phyloP scores from a whole-genome alignment of 64 coral and sea anemone genomes.

The Stichodactyla mertensii region DNA sequence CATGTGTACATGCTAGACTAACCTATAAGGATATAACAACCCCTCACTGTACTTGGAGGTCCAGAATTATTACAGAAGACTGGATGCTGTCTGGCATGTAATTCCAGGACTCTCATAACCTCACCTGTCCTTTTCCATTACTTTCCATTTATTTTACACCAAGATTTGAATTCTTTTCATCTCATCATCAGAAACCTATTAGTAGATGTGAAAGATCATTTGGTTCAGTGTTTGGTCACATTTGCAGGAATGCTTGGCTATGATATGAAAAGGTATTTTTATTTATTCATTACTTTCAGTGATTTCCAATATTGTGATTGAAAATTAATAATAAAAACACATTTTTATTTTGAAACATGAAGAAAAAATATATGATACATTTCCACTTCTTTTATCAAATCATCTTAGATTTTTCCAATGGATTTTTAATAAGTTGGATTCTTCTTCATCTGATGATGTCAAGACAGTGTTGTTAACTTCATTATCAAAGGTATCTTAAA shows the following conservation, averaged over 20 bases:
- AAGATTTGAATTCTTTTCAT: not conserved
- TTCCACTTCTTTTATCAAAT: not conserved
- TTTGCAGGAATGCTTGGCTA: slow-evolving; percentile 75
- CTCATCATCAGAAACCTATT: slow-evolving; percentile 39
- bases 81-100: too few relatives aligned
- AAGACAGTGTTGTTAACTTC: slow-evolving; percentile 46
- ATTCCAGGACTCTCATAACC: too few relatives aligned
- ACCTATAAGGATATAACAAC: too few relatives aligned
- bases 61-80: too few relatives aligned
- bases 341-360: too few relatives aligned
- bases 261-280: slow-evolving; percentile 83
- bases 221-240: slow-evolving; percentile 69
- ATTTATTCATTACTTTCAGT: not conserved
- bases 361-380: too few relatives aligned
- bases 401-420: slow-evolving; percentile 51
- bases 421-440: slow-evolving; percentile 66
- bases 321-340: too few relatives aligned
- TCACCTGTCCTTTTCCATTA: not conserved
- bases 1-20: too few relatives aligned
- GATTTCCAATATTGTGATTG: too few relatives aligned
- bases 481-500: slow-evolving; percentile 50
- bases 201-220: slow-evolving; percentile 86
- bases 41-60: too few relatives aligned
- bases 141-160: not conserved
- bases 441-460: slow-evolving; percentile 55